phyloP scores from a whole-genome alignment of 2,888 invertebrate genomes.

The Phengaris arion region DNA sequence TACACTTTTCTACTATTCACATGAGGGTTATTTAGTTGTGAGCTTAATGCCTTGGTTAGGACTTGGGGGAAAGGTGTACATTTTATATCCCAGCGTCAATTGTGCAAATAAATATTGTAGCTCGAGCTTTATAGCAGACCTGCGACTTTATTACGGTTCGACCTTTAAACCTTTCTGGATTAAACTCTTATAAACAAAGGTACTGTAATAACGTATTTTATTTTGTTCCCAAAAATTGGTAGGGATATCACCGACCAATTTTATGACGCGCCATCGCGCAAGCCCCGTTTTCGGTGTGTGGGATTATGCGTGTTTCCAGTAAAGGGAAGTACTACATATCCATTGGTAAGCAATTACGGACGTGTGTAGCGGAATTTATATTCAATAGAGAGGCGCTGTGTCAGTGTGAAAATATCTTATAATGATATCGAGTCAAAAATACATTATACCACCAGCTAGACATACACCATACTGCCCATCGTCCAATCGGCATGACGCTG shows the following conservation, averaged over 20 bases:
- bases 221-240: not conserved
- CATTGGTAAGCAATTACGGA: too few species aligned
- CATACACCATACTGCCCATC: too few species aligned
- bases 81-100: not conserved
- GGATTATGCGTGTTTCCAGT: not conserved
- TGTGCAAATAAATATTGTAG: conserved; percentile 1
- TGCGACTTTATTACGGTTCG: conserved; percentile 19
- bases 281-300: not conserved
- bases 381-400: too few species aligned
- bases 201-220: conserved; percentile 3
- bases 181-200: conserved; percentile 21
- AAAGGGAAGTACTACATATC: too few species aligned
- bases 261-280: not conserved
- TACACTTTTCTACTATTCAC: too few species aligned
- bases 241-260: not conserved
- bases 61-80: not conserved
- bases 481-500: too few species aligned
- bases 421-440: too few species aligned
- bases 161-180: conserved; percentile 12
- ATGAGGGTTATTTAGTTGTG: too few species aligned
- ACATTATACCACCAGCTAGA: too few species aligned
- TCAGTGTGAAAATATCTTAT: too few species aligned
- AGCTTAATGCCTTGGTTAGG: too few species aligned
- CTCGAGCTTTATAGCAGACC: conserved; percentile 11
- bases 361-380: too few species aligned